These are phyloP conservation scores for Kobus ellipsiprymnus DNA, from an alignment of 2,113 vertebrate genomes.

Conservation along the genomic window DNA sequence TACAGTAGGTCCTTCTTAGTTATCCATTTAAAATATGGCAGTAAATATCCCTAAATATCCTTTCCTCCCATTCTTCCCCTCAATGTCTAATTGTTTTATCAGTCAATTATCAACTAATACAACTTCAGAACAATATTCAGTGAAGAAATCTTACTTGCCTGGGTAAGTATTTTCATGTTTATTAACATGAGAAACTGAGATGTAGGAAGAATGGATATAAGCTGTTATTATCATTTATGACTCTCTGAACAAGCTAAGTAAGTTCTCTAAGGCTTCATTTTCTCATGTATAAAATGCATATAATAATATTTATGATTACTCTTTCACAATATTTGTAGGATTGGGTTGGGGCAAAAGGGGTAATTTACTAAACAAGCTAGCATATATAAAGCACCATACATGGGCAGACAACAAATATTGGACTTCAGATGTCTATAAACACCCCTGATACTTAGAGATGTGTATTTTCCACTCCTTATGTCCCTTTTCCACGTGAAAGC, in stretches of 20 bases:
- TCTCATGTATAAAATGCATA: not conserved
- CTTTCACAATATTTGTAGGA: not conserved
- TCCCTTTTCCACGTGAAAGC: not conserved
- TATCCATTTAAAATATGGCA: not conserved
- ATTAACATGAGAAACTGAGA: not conserved
- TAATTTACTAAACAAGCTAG: not conserved
- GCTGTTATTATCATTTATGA: not conserved
- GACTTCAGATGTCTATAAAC: not conserved
- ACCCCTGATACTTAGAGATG: not conserved
- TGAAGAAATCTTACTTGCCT: not conserved
- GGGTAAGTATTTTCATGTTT: not conserved
- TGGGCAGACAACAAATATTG: not conserved
- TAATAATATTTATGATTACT: not conserved
- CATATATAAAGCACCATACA: not conserved
- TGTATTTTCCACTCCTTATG: not conserved
- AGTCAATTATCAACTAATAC: not conserved
- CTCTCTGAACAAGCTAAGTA: not conserved
- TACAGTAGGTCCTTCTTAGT: not conserved
- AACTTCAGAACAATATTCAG: not conserved
- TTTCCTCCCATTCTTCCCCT: not conserved
- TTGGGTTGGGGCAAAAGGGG: not conserved
- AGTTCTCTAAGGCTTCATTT: not conserved
- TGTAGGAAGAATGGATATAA: not conserved
- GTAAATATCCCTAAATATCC: not conserved
- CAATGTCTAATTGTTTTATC: not conserved